These are phyloP conservation scores for Augiades crinisus DNA, from an alignment of 2,888 invertebrate species.

Conservation along the genomic window DNA sequence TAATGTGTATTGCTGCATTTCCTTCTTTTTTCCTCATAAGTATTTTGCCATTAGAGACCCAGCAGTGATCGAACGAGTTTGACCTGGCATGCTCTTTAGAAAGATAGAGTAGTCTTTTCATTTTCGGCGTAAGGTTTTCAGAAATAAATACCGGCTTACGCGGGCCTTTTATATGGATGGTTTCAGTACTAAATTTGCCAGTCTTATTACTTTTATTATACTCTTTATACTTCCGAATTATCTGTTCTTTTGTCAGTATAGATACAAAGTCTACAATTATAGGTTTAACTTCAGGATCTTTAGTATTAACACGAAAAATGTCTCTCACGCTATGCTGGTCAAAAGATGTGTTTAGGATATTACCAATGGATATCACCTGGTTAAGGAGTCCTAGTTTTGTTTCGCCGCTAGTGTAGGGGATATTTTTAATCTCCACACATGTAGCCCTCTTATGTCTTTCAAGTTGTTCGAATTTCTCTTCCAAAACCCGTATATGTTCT, in stretches of 20 bases:
- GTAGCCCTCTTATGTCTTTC: background rate
- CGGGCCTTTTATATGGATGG: background rate
- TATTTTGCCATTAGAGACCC: background rate
- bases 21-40: background rate
- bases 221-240: background rate
- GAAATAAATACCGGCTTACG: background rate
- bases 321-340: background rate
- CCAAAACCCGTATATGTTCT: background rate
- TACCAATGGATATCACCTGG: background rate
- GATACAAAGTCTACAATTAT: conserved; percentile 13
- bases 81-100: background rate
- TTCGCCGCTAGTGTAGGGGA: background rate
- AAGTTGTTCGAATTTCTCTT: background rate
- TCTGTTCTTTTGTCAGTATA: conserved; percentile 5
- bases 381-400: background rate
- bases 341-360: background rate
- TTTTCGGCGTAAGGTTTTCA: background rate
- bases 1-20: background rate
- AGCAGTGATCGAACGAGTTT: background rate
- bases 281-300: conserved; percentile 1
- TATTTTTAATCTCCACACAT: background rate
- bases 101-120: background rate
- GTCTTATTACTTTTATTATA: background rate
- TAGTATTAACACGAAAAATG: background rate
- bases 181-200: background rate